phyloP scores from a whole-genome alignment of 2,888 invertebrate species.

The Camptogramma bilineatum region DNA sequence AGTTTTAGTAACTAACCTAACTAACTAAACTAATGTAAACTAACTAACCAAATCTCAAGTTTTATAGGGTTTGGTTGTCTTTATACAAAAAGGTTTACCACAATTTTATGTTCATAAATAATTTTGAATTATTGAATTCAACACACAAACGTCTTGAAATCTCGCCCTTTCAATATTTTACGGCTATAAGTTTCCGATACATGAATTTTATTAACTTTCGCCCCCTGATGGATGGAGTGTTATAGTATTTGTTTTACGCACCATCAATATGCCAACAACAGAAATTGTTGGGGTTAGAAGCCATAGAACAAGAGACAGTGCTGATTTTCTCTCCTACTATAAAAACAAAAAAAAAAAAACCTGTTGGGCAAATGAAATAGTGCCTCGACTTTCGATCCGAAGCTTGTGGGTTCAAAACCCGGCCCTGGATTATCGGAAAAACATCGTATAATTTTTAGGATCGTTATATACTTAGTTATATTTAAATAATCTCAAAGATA shows the following conservation, averaged over 20 bases:
- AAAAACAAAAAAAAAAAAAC: too few species aligned
- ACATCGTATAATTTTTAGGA: too few species aligned
- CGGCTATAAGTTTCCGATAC: conserved; percentile 84
- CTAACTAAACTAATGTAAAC: too few species aligned
- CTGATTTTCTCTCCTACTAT: background rate
- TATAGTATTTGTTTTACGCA: conserved; percentile 82
- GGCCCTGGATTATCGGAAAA: too few species aligned
- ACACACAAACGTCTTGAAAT: conserved; percentile 51
- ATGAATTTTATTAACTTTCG: conserved; percentile 85
- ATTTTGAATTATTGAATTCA: conserved; percentile 33
- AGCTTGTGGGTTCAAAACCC: too few species aligned
- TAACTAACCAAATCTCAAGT: too few species aligned
- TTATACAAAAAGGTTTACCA: background rate
- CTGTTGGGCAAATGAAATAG: too few species aligned
- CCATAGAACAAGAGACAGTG: conserved; percentile 17
- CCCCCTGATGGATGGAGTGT: conserved; percentile 76
- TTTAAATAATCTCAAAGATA: too few species aligned
- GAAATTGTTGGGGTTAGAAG: conserved; percentile 60
- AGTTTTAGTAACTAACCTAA: too few species aligned
- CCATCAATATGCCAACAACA: conserved; percentile 74
- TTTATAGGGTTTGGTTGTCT: too few species aligned
- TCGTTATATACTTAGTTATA: too few species aligned
- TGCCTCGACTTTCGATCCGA: too few species aligned
- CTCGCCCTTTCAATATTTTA: conserved; percentile 77
- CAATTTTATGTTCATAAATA: conserved; percentile 17